Percentiles rank a stretch among this genome's conserved stretches.
Conservation (phyloP, 2,888 invertebrate species). For the Mythimna loreyi region DNA sequence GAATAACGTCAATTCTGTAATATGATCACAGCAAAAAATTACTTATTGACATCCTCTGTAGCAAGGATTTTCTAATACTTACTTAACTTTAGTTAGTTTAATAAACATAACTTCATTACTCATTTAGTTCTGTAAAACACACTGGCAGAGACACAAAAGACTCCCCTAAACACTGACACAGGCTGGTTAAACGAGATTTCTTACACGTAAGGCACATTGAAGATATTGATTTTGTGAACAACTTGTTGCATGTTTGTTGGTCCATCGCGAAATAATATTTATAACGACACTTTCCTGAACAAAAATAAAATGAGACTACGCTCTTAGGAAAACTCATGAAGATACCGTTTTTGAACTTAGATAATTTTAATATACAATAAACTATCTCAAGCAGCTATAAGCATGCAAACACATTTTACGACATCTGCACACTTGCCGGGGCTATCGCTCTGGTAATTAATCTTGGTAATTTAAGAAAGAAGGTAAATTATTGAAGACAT, state of each 20-base stretch:
- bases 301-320: constrained; percentile 21
- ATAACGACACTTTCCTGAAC: constrained; percentile 27
- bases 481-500: constrained; percentile 53
- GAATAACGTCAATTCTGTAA: constrained; percentile 47
- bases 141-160: not conserved
- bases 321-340: constrained; percentile 25
- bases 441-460: constrained; percentile 56
- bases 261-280: constrained; percentile 58
- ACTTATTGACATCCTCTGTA: constrained; percentile 21
- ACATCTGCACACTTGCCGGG: constrained; percentile 45
- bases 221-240: constrained; percentile 70
- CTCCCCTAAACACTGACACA: constrained; percentile 2
- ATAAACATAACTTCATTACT: constrained; percentile 10
- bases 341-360: constrained; percentile 41
- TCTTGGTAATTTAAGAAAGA: constrained; percentile 52
- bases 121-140: constrained; percentile 2
- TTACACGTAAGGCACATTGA: constrained; percentile 33
- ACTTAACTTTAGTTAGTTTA: not conserved
- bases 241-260: constrained; percentile 86
- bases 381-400: constrained; percentile 41
- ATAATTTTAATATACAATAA: constrained; percentile 46
- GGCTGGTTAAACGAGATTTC: constrained; percentile 9
- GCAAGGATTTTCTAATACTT: constrained; percentile 29
- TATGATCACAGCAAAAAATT: constrained; percentile 42
- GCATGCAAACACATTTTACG: constrained; percentile 38